Evolutionary conservation across 2,888 invertebrate species (phyloP), one percentile per base, ranked within the genome.

Genomic region (Electrophaes corylata): DNA sequence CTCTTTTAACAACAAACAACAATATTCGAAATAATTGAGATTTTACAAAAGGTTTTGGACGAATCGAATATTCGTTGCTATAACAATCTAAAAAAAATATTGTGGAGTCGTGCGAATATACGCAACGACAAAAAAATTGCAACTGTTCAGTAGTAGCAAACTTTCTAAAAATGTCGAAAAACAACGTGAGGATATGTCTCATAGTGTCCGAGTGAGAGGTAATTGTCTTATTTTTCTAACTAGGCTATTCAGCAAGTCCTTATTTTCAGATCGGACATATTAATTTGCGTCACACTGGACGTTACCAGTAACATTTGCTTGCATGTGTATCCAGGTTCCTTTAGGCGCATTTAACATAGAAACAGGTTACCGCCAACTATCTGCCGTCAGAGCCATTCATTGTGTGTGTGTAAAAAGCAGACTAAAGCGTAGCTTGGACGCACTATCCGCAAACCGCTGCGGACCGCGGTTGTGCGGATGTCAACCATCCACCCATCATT

Each of bases 241-340:
- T 19, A n/a, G n/a, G n/a, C n/a, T n/a, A n/a, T n/a, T n/a, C n/a
- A 60, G 33, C 18, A 45, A 23, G 53, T 53, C 49, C 47, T 57
- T 62, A 60, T 63, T 63, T 57, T 66, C 54, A 46, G 63, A 62
- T 46, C 66, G 61, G 58, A 64, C 61, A 66, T 57, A 64, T 66
- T 65, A 63, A 64, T 60, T 43, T 40, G 53, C 48, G 48, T 62
- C 61, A 64, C 61, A 60, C 48, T 54, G 60, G 60, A 57, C 53
- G 54, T 59, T 58, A 51, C 41, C 55, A 58, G 49, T 52, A 61
- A 60, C 61, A 63, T 63, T 59, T 51, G 31, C 55, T 49, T 65
- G 67, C 69, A 73, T 67, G 67, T 71, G 67, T 71, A 69, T 65
- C 69, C 66, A 58, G 55, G 37, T 56, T 67, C 69, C 72, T 82